Base-by-base conservation (phyloP, 2,888 invertebrate genomes). In the Belgica antarctica region DNA sequence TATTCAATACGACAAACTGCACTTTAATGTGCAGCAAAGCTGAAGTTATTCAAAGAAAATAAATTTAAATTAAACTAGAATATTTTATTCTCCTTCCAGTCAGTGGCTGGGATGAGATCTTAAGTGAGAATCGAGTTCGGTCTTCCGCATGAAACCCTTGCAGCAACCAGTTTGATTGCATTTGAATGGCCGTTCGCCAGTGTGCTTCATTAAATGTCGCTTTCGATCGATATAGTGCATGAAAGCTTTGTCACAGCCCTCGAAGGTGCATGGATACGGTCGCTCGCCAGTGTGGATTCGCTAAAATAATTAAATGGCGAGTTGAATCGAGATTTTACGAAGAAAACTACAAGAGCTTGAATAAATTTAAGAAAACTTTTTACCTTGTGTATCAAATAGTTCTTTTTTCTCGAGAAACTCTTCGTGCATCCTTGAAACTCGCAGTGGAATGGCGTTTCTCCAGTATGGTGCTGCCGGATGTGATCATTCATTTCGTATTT, bases 401-500 rank as follows among this genome's bases (percentile, higher is more conserved):
- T 52, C 52, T 52, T 52, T n/a, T 52, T 52, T 22, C 52, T 52
- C 8, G 52, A 7, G 17, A 52, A 52, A 22, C 19, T 52, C 22
- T 52, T 52, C 3, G 2, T 22, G 22, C 52, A 52, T 41, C 41
- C 41, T 41, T 41, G n/a, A 15, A 41, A 41, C 3, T 52, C 52
- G 22, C 52, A 52, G 4, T 52, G 4, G 22, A 52, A 52, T 22
- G 52, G 52, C 7, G 19, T 52, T 12, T 52, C 52, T 22, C 17
- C 22, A 8, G 52, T 52, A n/a, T 52, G 52, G 4, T 3, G 4
- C 22, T 52, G 52, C 3, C 52, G 5, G 22, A 52, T n/a, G 52
- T 52, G 52, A 22, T 52, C 52, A 22, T 52, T 4, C 17, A 52
- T 22, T 52, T 52, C 52, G 52, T 52, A 52, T 22, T 52, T 52